A percentile compares a stretch with the other conserved stretches of the same genome.
These are phyloP conservation scores for Thinocorus orbignyianus DNA, from an alignment of 2,113 vertebrate species.

Conservation along the genomic window DNA sequence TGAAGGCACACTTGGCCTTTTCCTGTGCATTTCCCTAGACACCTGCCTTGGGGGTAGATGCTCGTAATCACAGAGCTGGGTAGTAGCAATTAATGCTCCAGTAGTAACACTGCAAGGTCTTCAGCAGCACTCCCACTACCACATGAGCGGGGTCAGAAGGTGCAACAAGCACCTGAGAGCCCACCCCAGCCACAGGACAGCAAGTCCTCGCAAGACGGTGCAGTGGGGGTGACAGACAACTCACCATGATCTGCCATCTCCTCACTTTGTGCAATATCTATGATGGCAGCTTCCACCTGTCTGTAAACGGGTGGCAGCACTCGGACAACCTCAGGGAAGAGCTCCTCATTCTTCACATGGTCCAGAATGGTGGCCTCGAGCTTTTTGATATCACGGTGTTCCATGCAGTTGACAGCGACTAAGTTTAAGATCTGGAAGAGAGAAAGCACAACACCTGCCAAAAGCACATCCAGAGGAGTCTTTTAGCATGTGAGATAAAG, in stretches of 20 bases:
- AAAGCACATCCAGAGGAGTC: background rate
- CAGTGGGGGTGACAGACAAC: background rate
- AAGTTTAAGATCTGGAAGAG: constrained; percentile 49
- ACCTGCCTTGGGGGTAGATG: background rate
- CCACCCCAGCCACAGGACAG: fast-evolving
- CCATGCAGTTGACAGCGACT: constrained; percentile 21
- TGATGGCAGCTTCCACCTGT: constrained; percentile 62
- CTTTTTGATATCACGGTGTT: constrained; percentile 14
- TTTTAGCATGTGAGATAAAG: background rate
- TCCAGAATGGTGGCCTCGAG: constrained; percentile 37
- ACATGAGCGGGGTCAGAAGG: background rate
- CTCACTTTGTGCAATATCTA: background rate
- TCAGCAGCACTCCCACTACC: background rate
- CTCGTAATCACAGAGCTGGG: background rate
- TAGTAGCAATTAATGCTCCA: background rate
- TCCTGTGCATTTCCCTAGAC: background rate
- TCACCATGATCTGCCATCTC: constrained; percentile 64
- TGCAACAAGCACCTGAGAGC: background rate
- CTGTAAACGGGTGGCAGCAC: constrained; percentile 58
- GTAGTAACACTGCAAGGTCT: background rate
- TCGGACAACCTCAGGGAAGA: constrained; percentile 59
- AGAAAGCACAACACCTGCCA: background rate
- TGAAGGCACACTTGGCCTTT: background rate
- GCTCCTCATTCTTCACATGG: constrained; percentile 45
- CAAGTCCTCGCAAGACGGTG: background rate